Evolutionary conservation across 64 coral and sea anemone genomes (phyloP).

Genomic region (Actinia equina): DNA sequence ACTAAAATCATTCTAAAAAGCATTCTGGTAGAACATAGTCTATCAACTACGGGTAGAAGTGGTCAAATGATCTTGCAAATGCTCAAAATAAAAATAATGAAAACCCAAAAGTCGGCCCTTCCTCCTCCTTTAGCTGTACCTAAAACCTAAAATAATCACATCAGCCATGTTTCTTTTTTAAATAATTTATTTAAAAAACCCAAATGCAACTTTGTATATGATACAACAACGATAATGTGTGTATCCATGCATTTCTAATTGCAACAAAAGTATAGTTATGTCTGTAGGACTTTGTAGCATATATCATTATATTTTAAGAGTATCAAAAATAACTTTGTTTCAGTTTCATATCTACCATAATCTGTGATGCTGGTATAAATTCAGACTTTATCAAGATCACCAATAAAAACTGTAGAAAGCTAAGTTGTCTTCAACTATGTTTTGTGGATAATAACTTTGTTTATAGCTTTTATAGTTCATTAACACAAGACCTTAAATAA

Average conservation of each 20-base stretch:
- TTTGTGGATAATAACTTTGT: not conserved
- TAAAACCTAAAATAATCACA: not conserved
- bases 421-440: not conserved
- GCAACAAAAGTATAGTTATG: not conserved
- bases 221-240: not conserved
- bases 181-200: not conserved
- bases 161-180: not conserved
- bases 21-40: not conserved
- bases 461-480: not conserved
- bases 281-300: not conserved
- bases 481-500: conserved; percentile 2
- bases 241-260: not conserved
- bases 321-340: not conserved
- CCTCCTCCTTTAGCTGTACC: not conserved
- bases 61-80: not conserved
- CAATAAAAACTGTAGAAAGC: not conserved
- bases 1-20: too few species aligned
- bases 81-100: not conserved
- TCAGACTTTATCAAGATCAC: not conserved
- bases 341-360: not conserved
- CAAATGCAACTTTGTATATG: too few species aligned
- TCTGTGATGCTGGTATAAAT: not conserved
- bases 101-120: not conserved
- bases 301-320: not conserved
- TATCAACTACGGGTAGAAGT: not conserved